Evolutionary conservation across 53 echinoderm and acorn worm species (phyloP), one percentile per base, ranked within the genome.

Genomic region (Echinometra lucunter): DNA sequence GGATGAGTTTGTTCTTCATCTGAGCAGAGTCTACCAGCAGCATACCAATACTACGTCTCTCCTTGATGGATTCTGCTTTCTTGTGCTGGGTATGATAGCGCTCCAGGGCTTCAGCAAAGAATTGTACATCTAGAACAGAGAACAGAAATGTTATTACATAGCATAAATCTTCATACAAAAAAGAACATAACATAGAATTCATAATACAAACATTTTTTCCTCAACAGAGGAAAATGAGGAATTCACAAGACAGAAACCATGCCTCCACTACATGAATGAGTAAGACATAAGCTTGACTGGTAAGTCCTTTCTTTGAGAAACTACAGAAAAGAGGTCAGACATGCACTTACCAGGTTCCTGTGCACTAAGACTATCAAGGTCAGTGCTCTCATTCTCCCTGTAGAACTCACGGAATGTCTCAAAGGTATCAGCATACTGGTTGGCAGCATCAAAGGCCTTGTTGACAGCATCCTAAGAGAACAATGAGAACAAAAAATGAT

Each of bases 331-430:
- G 30, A 69, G 19, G 23, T 15, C 63, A 69, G 69, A 32, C 11
- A 66, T 25, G 66, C 15, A 53, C 75, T 92, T 91, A 99, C 99
- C 99, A 81, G 98, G 99, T 83, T 99, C 99, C 45, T 96, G 96
- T 25, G 96, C 96, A 66, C 95, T 95, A 66, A 99, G 96, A 25
- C 94, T 95, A 30, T 97, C 97, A 47, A 99, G 60, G 75, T 99
- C 96, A 23, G 96, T 96, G 75, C 99, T 96, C 88, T 99, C 99
- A 91, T 99, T 99, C 74, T 99, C 99, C 37, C 96, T 95, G 96
- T 97, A 99, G 96, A 99, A 99, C 90, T 99, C 99, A 78, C 99
- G n/a, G 96, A 98, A 99, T 30, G 98, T 95, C 80, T 99, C 99
- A 96, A 99, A 99, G 83, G 99, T 98, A 94, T 98, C 96, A 92